Base-by-base conservation (phyloP, 2,797 vertebrate genomes). In the Sebastes hubbsi region DNA sequence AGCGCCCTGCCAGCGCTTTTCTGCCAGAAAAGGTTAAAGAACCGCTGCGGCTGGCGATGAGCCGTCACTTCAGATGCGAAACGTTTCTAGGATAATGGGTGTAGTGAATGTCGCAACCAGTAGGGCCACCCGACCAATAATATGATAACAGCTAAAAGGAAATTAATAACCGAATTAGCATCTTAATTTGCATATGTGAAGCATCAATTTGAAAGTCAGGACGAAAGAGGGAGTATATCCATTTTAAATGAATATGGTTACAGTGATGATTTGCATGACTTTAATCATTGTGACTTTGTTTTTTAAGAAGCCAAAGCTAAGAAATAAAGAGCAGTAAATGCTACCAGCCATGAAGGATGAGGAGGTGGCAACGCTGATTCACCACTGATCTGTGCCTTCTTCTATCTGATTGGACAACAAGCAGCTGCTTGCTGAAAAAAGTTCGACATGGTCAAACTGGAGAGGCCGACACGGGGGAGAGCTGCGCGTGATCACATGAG, bases 361-460 rank as follows among this genome's bases (percentile, higher is more conserved):
- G 18, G 63, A 54, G 29, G 49, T 27, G 32, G n/a, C 22, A 13
- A 7, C 22, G 49, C 46, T 64, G 80, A 77, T 77, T 87, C 62
- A 68, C 27, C 52, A 11, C 22, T 73, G 68, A 81, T 62, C 61
- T 78, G 67, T 80, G 49, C 55, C 74, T 18, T 76, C 46, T n/a
- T 38, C 20, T 18, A 60, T 88, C 56, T 58, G 52, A 78, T 10
- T 70, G 42, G 80, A 84, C 75, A 62, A 83, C 27, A 66, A 78
- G 16, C 72, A 82, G 67, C 67, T 81, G 72, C 49, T 61, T 20
- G 25, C 36, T 72, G 11, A 60, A 32, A 49, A 60, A 65, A 32
- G 16, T 80, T 68, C 34, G 38, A 82, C 60, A 4, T 16, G 29
- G 58, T 52, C 66, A 25, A 65, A 81, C 68, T 42, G 32, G 22